A percentile compares a stretch with the other conserved stretches of the same genome.
phyloP scores from a whole-genome alignment of 1,140 invertebrate species.

The Pissodes strobi region DNA sequence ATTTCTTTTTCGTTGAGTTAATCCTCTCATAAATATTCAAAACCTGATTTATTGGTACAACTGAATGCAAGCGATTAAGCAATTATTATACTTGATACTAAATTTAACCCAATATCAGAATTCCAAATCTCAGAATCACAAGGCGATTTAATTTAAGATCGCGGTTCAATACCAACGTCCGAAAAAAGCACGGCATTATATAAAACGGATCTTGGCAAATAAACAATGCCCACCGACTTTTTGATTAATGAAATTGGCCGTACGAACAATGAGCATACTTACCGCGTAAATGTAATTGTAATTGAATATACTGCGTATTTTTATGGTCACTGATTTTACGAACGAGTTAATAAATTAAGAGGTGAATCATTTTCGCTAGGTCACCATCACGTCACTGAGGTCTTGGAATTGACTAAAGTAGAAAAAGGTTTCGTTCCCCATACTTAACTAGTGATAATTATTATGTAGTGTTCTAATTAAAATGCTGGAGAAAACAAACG shows the following conservation, averaged over 20 bases:
- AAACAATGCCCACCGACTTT: background rate
- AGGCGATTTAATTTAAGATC: background rate
- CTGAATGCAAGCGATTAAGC: background rate
- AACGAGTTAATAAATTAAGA: background rate
- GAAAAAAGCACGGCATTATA: background rate
- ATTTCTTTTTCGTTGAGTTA: too few relatives aligned
- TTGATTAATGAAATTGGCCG: background rate
- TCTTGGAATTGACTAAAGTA: too few relatives aligned
- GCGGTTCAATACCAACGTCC: slow-evolving; percentile 1
- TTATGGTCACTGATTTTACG: background rate
- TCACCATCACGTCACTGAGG: too few relatives aligned
- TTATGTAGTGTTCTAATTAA: too few relatives aligned
- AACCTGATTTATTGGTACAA: background rate
- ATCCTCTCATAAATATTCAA: background rate
- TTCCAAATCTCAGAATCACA: background rate
- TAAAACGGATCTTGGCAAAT: background rate
- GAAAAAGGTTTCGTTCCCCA: too few relatives aligned
- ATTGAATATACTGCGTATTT: slow-evolving; percentile 1
- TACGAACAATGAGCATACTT: background rate
- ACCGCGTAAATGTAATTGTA: background rate
- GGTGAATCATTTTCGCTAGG: background rate
- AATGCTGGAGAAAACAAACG: too few relatives aligned
- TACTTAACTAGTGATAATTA: too few relatives aligned
- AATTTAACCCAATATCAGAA: background rate
- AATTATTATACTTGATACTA: background rate